Percentiles rank a stretch among this genome's conserved stretches.
These are phyloP conservation scores for Drosophila aldrichi DNA, from an alignment of 2,888 invertebrate species.

Conservation along the genomic window DNA sequence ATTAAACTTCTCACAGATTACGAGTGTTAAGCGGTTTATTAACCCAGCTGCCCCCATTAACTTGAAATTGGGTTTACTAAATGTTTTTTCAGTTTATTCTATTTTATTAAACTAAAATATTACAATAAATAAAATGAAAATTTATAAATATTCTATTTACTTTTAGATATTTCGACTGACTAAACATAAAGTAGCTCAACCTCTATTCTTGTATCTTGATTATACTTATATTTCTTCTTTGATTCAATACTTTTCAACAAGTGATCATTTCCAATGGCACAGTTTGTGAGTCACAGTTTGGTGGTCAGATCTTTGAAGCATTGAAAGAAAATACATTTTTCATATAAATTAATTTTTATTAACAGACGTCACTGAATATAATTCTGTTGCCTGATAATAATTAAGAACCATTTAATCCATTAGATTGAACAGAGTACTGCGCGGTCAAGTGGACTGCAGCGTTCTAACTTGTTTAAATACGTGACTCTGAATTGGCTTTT, in stretches of 20 bases:
- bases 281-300: background rate
- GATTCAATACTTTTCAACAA: background rate
- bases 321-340: background rate
- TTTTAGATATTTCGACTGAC: too few relatives aligned
- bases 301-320: background rate
- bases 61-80: too few relatives aligned
- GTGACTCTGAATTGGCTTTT: conserved; percentile 43
- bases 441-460: conserved; percentile 6
- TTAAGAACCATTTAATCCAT: background rate
- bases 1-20: too few relatives aligned
- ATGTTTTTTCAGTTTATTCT: too few relatives aligned
- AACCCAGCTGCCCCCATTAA: too few relatives aligned
- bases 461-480: conserved; percentile 21
- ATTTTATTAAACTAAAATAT: too few relatives aligned
- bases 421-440: background rate
- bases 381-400: too few relatives aligned
- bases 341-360: background rate
- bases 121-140: background rate
- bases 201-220: background rate
- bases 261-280: background rate
- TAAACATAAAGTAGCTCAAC: background rate
- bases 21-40: too few relatives aligned
- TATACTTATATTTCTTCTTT: too few relatives aligned
- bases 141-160: too few relatives aligned
- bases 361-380: background rate